Percentiles rank a stretch among this genome's conserved stretches.
Conservation (phyloP, 2,113 vertebrate genomes). For the Vidua chalybeata region DNA sequence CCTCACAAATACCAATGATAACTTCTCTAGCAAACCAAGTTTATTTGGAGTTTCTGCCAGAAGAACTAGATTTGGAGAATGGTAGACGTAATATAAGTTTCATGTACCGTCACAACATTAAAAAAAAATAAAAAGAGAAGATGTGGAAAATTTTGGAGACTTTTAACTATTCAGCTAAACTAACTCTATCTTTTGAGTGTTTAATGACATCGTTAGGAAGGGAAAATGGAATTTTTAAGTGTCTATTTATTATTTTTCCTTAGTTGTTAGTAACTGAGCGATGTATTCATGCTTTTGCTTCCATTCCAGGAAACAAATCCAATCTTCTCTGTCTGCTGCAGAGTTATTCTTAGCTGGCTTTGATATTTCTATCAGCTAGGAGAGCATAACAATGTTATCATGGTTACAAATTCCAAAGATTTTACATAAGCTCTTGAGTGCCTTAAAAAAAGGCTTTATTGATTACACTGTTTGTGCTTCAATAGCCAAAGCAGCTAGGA, state of each 20-base stretch:
- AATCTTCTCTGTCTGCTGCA: slow-evolving; percentile 15
- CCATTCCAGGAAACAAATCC: slow-evolving; percentile 55
- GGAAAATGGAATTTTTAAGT: background rate
- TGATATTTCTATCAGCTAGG: slow-evolving; percentile 63
- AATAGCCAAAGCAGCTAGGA: background rate
- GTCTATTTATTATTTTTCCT: background rate
- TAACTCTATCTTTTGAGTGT: background rate
- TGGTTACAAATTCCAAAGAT: slow-evolving; percentile 62
- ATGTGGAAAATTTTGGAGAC: background rate
- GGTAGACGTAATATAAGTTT: background rate
- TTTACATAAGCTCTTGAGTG: slow-evolving; percentile 40
- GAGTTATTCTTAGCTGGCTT: slow-evolving; percentile 68
- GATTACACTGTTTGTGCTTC: slow-evolving; percentile 39
- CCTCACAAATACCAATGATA: background rate
- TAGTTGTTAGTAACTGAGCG: background rate
- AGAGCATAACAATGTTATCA: slow-evolving; percentile 65
- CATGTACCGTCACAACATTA: background rate
- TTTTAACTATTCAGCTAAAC: background rate
- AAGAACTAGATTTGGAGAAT: background rate
- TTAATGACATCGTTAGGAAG: background rate
- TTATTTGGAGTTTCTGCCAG: background rate
- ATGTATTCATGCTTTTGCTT: background rate
- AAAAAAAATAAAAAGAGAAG: background rate
- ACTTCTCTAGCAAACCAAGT: background rate
- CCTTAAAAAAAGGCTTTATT: background rate